Conservation (phyloP, 2,888 invertebrate species). For the Halictus ligatus region DNA sequence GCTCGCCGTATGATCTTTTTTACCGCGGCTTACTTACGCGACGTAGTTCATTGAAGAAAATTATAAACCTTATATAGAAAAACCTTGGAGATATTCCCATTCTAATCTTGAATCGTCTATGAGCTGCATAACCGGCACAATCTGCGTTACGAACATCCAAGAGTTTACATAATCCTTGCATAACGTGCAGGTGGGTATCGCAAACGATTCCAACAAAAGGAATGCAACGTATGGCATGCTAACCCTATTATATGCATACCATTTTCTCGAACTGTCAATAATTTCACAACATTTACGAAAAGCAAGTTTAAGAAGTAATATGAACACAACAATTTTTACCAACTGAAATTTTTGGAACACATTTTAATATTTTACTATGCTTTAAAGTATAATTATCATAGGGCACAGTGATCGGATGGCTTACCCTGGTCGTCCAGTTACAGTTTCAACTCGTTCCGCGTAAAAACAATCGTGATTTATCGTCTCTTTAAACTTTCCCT, state of each 20-base stretch:
- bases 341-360: too few relatives aligned
- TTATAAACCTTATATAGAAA: too few relatives aligned
- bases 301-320: too few relatives aligned
- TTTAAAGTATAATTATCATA: too few relatives aligned
- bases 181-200: not conserved
- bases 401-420: too few relatives aligned
- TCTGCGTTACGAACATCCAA: not conserved
- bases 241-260: not conserved
- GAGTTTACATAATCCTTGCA: not conserved
- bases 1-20: conserved; percentile 15
- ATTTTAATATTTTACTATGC: too few relatives aligned
- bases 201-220: not conserved
- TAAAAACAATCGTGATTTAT: conserved; percentile 5
- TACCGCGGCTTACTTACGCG: conserved; percentile 8
- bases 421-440: not conserved
- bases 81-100: not conserved
- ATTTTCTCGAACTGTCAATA: not conserved
- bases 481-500: not conserved
- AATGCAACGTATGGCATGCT: not conserved
- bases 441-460: not conserved
- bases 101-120: not conserved
- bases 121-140: not conserved
- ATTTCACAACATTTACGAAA: not conserved
- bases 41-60: too few relatives aligned
- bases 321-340: too few relatives aligned